Percentiles rank a stretch among this genome's conserved stretches.
phyloP scores from a whole-genome alignment of 2,797 vertebrate genomes.

The Babyrousa celebensis region DNA sequence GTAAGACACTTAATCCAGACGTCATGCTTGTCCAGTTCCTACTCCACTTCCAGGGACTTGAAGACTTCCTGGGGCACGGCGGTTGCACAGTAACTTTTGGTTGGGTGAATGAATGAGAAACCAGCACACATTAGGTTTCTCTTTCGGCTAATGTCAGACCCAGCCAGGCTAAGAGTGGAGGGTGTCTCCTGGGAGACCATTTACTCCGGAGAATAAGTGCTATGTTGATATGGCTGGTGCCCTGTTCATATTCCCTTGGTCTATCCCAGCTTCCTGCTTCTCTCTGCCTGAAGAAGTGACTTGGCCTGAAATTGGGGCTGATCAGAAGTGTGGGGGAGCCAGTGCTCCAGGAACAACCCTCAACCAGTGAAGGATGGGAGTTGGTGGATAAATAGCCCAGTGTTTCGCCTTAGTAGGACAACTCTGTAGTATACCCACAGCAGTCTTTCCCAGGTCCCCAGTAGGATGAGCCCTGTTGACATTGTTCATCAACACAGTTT shows the following conservation, averaged over 20 bases:
- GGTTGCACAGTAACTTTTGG: neutral
- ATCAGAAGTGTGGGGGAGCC: neutral
- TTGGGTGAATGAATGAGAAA: neutral
- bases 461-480: rapidly evolving
- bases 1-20: neutral
- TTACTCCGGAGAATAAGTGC: neutral
- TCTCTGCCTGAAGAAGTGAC: neutral
- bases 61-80: neutral
- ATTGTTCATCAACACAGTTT: neutral
- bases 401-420: neutral
- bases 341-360: neutral
- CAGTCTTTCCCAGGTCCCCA: neutral
- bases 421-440: neutral
- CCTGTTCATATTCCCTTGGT: neutral
- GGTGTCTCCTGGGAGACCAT: neutral
- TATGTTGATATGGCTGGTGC: neutral
- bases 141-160: neutral
- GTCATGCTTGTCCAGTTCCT: neutral
- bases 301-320: neutral
- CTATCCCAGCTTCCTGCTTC: neutral
- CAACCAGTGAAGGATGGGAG: neutral
- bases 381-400: neutral
- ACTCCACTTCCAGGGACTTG: rapidly evolving
- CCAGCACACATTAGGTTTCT: neutral
- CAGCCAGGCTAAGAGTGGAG: neutral